A percentile compares a stretch with the other conserved stretches of the same genome.
Evolutionary conservation across 1,140 invertebrate species (phyloP).

Genomic region (Drosophila tsacasi): DNA sequence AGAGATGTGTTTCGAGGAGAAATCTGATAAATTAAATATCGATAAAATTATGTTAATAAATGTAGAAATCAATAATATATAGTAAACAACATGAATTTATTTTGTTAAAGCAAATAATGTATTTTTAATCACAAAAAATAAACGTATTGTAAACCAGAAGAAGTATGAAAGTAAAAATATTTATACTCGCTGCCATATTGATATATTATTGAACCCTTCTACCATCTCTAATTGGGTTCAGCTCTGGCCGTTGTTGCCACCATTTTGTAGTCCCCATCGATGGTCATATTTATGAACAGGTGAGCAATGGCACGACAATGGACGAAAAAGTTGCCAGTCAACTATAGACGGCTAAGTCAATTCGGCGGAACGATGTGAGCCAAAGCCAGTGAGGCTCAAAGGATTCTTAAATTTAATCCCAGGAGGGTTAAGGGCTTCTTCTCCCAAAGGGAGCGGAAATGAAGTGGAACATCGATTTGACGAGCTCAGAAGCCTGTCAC

Average conservation of each 20-base stretch:
- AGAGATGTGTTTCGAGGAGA: neutral
- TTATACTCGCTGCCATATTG: neutral
- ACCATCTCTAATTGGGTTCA: neutral
- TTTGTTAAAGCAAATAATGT: too few relatives aligned
- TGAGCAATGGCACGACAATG: conserved; percentile 62
- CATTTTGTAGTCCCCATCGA: conserved; percentile 36
- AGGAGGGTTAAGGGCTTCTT: conserved; percentile 2
- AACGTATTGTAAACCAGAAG: too few relatives aligned
- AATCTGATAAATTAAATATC: neutral
- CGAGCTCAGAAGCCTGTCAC: conserved; percentile 25
- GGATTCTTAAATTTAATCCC: conserved; percentile 14
- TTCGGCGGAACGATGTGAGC: conserved; percentile 20
- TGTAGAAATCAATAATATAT: too few relatives aligned
- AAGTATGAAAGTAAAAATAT: neutral
- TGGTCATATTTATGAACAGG: conserved; percentile 55
- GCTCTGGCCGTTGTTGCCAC: conserved; percentile 12
- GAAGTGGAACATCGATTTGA: conserved; percentile 70
- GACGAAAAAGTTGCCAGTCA: conserved; percentile 31
- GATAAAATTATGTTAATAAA: too few relatives aligned
- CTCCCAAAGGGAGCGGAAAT: conserved; percentile 36
- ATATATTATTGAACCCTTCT: neutral
- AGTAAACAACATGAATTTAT: too few relatives aligned
- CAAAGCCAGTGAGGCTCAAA: conserved; percentile 38
- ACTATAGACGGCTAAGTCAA: conserved; percentile 28
- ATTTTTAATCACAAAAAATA: too few relatives aligned